Conservation (phyloP, 2,113 vertebrate species). For the Baryphthengus martii region DNA sequence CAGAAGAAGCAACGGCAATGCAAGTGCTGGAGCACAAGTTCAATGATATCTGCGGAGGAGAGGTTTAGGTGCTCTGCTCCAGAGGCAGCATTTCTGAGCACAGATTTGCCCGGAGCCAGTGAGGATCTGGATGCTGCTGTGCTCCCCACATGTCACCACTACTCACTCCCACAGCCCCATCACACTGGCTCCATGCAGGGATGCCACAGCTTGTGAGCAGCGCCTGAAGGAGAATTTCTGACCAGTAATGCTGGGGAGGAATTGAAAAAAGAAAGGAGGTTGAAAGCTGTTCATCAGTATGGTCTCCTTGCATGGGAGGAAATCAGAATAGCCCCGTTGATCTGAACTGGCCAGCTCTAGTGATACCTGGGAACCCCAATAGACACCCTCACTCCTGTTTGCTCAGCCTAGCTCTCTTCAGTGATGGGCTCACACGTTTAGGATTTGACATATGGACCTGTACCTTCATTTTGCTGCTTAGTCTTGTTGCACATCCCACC, state of each 20-base stretch:
- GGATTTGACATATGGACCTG: background rate
- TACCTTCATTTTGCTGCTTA: background rate
- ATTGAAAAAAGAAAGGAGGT: background rate
- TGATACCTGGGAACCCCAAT: too few species aligned
- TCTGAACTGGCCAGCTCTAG: background rate
- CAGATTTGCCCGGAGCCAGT: fast-evolving
- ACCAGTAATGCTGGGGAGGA: background rate
- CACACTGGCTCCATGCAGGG: fast-evolving
- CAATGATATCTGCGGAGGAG: too few species aligned
- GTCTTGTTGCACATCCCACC: too few species aligned
- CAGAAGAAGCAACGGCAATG: background rate
- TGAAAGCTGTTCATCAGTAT: background rate
- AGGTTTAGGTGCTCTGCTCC: background rate
- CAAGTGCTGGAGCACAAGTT: background rate
- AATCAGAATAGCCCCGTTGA: background rate
- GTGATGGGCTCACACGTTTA: fast-evolving
- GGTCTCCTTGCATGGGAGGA: background rate
- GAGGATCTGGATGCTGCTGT: fast-evolving
- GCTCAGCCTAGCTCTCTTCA: background rate
- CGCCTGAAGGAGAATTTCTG: background rate
- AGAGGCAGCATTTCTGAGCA: background rate
- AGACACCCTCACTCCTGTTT: background rate
- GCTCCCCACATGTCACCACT: fast-evolving
- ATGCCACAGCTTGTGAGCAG: fast-evolving
- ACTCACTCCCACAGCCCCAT: background rate